Evolutionary conservation across 2,113 vertebrate genomes (phyloP).

Genomic region (Rhabdornis inornatus): DNA sequence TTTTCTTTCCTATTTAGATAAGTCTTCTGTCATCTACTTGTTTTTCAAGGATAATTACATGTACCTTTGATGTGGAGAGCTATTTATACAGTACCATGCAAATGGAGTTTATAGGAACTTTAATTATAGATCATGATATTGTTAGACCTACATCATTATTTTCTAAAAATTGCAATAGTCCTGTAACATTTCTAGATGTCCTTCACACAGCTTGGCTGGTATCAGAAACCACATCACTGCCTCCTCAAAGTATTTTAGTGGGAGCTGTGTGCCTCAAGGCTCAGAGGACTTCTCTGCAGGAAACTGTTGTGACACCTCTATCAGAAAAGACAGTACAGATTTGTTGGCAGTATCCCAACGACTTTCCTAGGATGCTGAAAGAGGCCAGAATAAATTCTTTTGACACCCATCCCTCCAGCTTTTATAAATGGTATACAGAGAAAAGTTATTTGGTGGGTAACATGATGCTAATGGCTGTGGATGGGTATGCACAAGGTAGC

Average conservation of each 20-base stretch:
- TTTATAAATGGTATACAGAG: neutral
- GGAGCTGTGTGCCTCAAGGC: neutral
- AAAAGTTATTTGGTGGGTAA: neutral
- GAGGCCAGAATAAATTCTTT: neutral
- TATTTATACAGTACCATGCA: neutral
- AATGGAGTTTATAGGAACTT: neutral
- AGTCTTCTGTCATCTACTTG: neutral
- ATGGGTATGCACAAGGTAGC: neutral
- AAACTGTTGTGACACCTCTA: neutral
- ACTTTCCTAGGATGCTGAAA: neutral
- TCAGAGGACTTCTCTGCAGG: neutral
- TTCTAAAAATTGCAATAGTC: neutral
- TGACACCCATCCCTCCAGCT: neutral
- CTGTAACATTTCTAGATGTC: neutral
- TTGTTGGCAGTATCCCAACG: neutral
- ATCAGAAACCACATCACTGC: neutral
- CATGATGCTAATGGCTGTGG: neutral
- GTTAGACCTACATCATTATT: neutral
- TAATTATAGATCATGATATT: neutral
- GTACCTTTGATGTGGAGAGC: neutral
- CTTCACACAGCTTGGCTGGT: neutral
- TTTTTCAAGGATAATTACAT: neutral
- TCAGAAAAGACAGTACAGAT: neutral
- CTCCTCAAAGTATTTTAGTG: neutral
- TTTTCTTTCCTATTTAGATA: neutral